phyloP scores from a whole-genome alignment of 2,888 invertebrate genomes.

The Dicyrtomina minuta region DNA sequence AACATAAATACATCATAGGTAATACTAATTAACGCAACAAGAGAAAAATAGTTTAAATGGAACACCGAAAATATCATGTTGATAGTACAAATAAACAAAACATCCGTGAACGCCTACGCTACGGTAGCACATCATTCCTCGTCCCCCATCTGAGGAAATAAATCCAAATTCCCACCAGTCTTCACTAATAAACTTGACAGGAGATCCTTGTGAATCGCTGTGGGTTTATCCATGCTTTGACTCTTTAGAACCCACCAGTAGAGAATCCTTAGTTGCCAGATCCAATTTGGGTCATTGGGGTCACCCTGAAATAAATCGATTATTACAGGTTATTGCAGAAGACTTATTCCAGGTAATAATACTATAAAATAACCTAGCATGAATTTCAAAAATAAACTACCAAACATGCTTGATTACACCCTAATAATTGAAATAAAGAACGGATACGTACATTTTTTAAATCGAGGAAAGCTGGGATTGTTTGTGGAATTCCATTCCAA shows the following conservation, averaged over 20 bases:
- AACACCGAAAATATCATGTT: too few relatives aligned
- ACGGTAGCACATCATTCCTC: background rate
- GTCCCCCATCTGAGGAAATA: background rate
- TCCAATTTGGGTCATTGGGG: slow-evolving; percentile 38
- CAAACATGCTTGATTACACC: background rate
- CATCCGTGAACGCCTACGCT: too few relatives aligned
- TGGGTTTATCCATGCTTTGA: background rate
- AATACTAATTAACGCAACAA: too few relatives aligned
- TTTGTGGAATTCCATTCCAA: slow-evolving; percentile 42
- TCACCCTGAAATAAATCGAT: slow-evolving; percentile 38
- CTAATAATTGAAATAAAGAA: background rate
- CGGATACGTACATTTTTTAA: slow-evolving; percentile 44
- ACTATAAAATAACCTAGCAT: background rate
- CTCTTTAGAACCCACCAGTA: slow-evolving; percentile 42
- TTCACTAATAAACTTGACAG: slow-evolving; percentile 18
- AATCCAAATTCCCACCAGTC: slow-evolving; percentile 15
- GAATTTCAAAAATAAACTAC: background rate
- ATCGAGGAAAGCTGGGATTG: slow-evolving; percentile 45
- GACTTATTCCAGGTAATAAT: background rate
- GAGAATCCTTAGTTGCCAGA: slow-evolving; percentile 46
- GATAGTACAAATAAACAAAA: too few relatives aligned
- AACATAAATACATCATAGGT: too few relatives aligned
- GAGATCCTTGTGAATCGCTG: slow-evolving; percentile 23
- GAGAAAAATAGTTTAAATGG: too few relatives aligned
- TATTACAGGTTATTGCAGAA: background rate